Evolutionary conservation across 2,797 vertebrate genomes (phyloP).

Genomic region (Rhyacichthys aspro): DNA sequence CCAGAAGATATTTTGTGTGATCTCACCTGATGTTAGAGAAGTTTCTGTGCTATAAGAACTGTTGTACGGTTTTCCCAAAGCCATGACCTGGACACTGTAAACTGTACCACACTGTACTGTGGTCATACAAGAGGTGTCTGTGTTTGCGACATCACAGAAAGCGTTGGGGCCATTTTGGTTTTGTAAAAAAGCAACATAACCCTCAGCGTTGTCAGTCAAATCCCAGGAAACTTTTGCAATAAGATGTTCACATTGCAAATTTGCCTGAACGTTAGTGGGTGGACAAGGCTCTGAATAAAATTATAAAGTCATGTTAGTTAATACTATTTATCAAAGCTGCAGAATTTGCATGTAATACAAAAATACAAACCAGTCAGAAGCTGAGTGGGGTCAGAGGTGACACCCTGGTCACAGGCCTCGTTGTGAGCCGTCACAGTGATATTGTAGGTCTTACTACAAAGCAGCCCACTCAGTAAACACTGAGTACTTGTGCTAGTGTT

Average conservation of each 20-base stretch:
- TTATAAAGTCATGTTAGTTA: background rate
- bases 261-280: constrained; percentile 66
- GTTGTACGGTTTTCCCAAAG: constrained; percentile 58
- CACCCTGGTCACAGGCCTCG: constrained; percentile 39
- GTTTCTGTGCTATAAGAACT: constrained; percentile 53
- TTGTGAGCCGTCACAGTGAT: constrained; percentile 64
- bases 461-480: constrained; percentile 65
- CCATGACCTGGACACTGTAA: constrained; percentile 64
- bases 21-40: constrained; percentile 50
- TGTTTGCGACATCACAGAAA: constrained; percentile 43
- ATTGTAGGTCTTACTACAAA: constrained; percentile 72
- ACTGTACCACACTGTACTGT: constrained; percentile 62
- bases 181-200: constrained; percentile 65
- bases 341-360: background rate
- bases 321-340: background rate
- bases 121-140: constrained; percentile 43
- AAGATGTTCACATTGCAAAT: constrained; percentile 53
- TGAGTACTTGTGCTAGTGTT: constrained; percentile 35
- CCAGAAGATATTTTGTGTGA: background rate
- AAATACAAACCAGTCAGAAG: constrained; percentile 65
- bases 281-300: constrained; percentile 73
- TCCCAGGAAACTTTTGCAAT: constrained; percentile 70
- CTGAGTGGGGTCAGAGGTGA: constrained; percentile 31
- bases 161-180: constrained; percentile 32
- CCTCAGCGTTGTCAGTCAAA: constrained; percentile 58